Percentiles rank a stretch among this genome's conserved stretches.
Conservation (phyloP, 2,113 vertebrate species). For the Lophius piscatorius region DNA sequence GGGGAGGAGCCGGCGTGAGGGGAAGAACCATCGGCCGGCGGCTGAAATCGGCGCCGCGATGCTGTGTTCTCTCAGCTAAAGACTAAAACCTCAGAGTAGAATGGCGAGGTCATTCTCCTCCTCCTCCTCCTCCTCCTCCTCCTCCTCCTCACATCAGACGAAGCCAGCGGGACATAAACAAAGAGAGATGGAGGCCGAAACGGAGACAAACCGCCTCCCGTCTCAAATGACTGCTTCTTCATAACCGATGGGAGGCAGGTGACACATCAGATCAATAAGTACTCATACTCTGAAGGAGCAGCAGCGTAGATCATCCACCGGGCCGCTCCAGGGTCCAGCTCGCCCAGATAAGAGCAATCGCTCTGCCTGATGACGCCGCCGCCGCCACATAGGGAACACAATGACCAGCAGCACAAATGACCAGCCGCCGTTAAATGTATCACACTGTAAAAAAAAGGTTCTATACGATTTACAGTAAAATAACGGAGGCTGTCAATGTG, state of each 20-base stretch:
- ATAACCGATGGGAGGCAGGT: constrained; percentile 50
- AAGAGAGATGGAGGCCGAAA: constrained; percentile 34
- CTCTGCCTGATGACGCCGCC: no score
- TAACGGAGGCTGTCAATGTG: no score
- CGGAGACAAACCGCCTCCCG: constrained; percentile 42
- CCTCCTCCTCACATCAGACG: constrained; percentile 18
- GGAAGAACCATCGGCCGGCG: no score
- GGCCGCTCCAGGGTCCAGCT: constrained; percentile 29
- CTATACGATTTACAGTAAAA: no score
- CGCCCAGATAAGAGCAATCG: no score
- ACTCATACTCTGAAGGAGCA: constrained; percentile 15
- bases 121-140: not conserved
- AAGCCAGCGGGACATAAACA: constrained; percentile 44
- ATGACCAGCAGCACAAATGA: no score
- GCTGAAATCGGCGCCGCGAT: no score
- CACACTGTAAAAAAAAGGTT: no score
- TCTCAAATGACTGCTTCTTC: constrained; percentile 51
- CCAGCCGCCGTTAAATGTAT: no score
- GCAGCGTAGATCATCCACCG: constrained; percentile 42
- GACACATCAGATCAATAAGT: constrained; percentile 62
- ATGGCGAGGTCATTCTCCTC: constrained; percentile 54
- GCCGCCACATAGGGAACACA: no score
- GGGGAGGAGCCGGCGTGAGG: no score
- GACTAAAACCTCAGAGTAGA: constrained; percentile 39
- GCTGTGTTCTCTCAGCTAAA: constrained; percentile 48